phyloP scores from a whole-genome alignment of 2,888 invertebrate genomes.

The Eristalis intricaria region DNA sequence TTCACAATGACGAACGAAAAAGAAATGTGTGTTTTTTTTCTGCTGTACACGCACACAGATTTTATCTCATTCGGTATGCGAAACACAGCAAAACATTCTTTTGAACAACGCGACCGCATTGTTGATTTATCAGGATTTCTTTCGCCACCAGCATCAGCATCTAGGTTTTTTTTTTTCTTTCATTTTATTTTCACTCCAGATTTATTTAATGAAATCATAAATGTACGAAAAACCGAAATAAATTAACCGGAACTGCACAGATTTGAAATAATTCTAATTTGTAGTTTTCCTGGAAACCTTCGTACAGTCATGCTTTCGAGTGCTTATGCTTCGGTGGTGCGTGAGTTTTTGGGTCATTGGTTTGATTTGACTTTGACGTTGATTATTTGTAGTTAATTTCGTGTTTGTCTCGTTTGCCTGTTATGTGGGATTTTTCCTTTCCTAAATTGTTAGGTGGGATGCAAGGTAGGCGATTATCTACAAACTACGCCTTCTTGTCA shows the following conservation, averaged over 20 bases:
- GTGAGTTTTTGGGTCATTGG: no score
- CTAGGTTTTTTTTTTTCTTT: background rate
- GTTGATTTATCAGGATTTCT: background rate
- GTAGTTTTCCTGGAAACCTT: background rate
- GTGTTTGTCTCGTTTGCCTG: no score
- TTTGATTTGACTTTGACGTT: no score
- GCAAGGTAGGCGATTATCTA: no score
- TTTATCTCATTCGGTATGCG: slow-evolving; percentile 12
- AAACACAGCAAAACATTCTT: background rate
- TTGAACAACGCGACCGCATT: background rate
- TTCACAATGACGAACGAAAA: background rate
- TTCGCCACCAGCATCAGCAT: background rate
- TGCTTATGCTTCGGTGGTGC: no score
- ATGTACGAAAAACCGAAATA: background rate
- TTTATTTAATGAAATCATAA: background rate
- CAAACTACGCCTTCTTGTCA: no score
- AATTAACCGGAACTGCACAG: background rate
- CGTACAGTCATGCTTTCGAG: no score
- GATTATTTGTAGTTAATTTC: no score
- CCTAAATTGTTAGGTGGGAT: no score
- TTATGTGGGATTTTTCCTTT: no score
- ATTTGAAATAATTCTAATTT: background rate
- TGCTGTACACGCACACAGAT: background rate
- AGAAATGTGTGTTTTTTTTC: background rate
- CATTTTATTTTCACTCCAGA: background rate